These are phyloP conservation scores for Catamblyrhynchus diadema DNA, from an alignment of 2,797 vertebrate species.

Conservation along the genomic window DNA sequence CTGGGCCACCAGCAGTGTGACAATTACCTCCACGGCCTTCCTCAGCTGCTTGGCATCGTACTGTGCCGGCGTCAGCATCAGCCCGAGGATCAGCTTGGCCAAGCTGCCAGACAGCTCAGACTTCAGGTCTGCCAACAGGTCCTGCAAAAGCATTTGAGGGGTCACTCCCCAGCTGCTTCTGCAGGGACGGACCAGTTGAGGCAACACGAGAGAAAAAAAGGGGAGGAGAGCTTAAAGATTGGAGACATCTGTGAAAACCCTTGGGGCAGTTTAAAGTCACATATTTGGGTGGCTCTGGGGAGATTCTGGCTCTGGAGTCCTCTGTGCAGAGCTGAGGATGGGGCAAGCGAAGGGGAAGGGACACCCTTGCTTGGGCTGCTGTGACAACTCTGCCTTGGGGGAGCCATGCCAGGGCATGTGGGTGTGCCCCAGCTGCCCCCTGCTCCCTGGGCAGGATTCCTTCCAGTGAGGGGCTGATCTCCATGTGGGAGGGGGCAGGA, in stretches of 20 bases:
- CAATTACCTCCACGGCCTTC: constrained; percentile 91
- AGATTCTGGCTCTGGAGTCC: neutral
- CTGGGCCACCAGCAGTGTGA: fast-evolving
- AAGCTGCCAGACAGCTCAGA: constrained; percentile 92
- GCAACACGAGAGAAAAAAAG: neutral
- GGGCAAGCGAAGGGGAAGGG: fast-evolving
- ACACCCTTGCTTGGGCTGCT: fast-evolving
- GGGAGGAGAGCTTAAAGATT: neutral
- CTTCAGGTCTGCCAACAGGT: constrained; percentile 94
- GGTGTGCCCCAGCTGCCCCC: neutral
- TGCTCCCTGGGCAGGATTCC: neutral
- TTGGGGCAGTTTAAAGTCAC: neutral
- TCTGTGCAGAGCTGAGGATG: fast-evolving
- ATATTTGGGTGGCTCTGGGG: neutral
- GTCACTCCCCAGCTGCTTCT: neutral
- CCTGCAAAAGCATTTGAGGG: constrained; percentile 61
- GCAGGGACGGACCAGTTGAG: fast-evolving
- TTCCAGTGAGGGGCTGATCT: neutral
- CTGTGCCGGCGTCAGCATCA: constrained; percentile 91
- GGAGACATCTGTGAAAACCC: neutral
- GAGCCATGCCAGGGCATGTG: neutral
- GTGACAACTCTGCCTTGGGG: neutral
- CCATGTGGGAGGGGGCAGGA: fast-evolving
- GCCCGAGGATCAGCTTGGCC: constrained; percentile 86
- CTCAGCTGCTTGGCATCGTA: constrained; percentile 96